phyloP scores from a whole-genome alignment of 2,113 vertebrate genomes.

The Bucco capensis region DNA sequence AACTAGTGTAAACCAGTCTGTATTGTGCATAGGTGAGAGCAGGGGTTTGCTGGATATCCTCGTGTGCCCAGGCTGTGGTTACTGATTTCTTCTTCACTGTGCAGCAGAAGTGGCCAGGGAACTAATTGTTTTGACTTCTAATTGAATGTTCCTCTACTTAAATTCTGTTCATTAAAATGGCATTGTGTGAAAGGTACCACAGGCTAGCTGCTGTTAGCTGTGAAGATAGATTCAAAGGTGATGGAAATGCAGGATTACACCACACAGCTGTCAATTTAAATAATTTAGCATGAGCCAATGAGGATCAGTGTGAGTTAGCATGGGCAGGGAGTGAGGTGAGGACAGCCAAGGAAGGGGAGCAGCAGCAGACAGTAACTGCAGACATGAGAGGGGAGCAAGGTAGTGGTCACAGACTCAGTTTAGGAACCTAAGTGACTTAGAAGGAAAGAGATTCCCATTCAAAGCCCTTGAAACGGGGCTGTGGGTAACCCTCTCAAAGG shows the following conservation, averaged over 20 bases:
- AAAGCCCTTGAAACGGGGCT: background rate
- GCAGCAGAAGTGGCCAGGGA: background rate
- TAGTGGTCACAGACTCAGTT: background rate
- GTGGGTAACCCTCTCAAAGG: background rate
- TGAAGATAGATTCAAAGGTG: background rate
- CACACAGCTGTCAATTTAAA: background rate
- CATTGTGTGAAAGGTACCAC: background rate
- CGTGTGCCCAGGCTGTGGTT: background rate
- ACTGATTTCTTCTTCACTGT: background rate
- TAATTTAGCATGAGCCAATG: background rate
- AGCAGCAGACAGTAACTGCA: background rate
- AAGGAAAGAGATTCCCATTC: background rate
- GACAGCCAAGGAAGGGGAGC: background rate
- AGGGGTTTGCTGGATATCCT: background rate
- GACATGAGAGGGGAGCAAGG: background rate
- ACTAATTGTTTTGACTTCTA: conserved; percentile 37
- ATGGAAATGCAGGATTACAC: conserved; percentile 1
- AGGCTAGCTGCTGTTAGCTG: background rate
- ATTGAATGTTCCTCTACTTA: background rate
- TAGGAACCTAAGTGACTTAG: background rate
- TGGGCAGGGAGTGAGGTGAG: background rate
- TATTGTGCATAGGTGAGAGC: background rate
- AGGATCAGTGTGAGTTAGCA: background rate
- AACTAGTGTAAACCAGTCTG: background rate
- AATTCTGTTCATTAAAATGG: conserved; percentile 3